Percentiles rank a stretch among this genome's conserved stretches.
Evolutionary conservation across 2,888 invertebrate genomes (phyloP).

Genomic region (Nowickia ferox): DNA sequence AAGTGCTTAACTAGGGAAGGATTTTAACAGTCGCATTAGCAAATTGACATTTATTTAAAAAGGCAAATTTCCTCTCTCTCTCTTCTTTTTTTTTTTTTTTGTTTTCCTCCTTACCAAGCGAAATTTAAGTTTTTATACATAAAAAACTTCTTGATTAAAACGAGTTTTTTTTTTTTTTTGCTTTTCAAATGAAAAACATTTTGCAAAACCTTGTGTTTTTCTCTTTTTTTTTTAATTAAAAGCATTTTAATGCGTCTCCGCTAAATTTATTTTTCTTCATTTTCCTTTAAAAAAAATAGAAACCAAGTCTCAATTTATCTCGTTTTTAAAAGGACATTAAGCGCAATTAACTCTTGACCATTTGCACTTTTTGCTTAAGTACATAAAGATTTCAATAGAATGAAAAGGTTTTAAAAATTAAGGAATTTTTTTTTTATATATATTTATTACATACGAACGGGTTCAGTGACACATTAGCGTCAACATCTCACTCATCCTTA

Average conservation of each 20-base stretch:
- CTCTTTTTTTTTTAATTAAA: background rate
- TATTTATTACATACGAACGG: too few species aligned
- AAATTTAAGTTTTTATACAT: too few species aligned
- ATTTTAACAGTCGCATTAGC: background rate
- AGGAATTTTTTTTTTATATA: too few species aligned
- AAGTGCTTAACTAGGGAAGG: background rate
- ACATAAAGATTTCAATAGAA: background rate
- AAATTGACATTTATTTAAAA: background rate
- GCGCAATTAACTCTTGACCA: background rate
- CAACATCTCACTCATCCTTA: too few species aligned
- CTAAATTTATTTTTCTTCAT: slow-evolving; percentile 3
- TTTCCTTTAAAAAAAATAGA: background rate
- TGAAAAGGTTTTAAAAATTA: too few species aligned
- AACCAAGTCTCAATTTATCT: background rate
- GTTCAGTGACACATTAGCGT: too few species aligned
- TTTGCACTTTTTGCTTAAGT: background rate
- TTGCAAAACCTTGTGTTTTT: background rate
- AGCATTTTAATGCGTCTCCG: background rate
- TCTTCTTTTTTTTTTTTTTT: too few species aligned
- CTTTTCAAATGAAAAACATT: background rate
- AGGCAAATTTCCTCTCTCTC: too few species aligned
- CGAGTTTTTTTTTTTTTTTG: background rate
- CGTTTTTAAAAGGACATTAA: background rate
- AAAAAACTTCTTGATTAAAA: too few species aligned
- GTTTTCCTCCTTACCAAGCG: too few species aligned